Evolutionary conservation across 2,888 invertebrate species (phyloP).

Genomic region (Caenorhabditis uteleia): DNA sequence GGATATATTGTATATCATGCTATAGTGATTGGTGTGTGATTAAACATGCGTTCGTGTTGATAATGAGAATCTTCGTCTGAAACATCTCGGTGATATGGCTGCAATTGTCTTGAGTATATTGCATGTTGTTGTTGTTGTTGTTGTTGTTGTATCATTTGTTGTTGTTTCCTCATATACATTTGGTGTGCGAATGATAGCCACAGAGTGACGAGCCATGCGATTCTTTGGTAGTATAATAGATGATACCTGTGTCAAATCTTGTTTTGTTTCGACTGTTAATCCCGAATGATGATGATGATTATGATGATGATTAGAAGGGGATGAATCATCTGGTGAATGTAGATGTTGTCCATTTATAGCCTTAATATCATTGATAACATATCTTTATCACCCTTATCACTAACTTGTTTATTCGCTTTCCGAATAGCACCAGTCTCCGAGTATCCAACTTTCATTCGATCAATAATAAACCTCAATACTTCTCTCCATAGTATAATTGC

Average conservation of each 20-base stretch:
- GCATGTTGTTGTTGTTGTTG: constrained; percentile 15
- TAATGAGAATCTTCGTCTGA: constrained; percentile 22
- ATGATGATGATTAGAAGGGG: background rate
- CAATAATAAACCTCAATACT: constrained; percentile 50
- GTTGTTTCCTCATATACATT: background rate
- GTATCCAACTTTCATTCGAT: constrained; percentile 52
- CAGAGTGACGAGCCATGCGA: constrained; percentile 26
- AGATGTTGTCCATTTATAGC: constrained; percentile 25
- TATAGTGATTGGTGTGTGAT: too few species aligned
- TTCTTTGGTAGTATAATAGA: background rate
- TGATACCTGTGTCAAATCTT: constrained; percentile 36
- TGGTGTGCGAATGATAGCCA: constrained; percentile 7
- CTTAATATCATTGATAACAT: constrained; percentile 1
- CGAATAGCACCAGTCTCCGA: constrained; percentile 42
- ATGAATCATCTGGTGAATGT: constrained; percentile 12
- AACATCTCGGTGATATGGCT: constrained; percentile 27
- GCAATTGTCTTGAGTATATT: constrained; percentile 17
- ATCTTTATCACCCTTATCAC: background rate
- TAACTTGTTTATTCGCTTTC: constrained; percentile 45
- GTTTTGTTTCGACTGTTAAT: constrained; percentile 23
- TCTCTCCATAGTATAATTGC: constrained; percentile 57
- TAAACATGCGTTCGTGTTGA: too few species aligned
- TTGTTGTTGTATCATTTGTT: background rate
- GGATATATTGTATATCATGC: too few species aligned
- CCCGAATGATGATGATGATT: too few species aligned